Evolutionary conservation across 2,797 vertebrate species (phyloP), one percentile per base, ranked within the genome.

Genomic region (Peromyscus aztecus): DNA sequence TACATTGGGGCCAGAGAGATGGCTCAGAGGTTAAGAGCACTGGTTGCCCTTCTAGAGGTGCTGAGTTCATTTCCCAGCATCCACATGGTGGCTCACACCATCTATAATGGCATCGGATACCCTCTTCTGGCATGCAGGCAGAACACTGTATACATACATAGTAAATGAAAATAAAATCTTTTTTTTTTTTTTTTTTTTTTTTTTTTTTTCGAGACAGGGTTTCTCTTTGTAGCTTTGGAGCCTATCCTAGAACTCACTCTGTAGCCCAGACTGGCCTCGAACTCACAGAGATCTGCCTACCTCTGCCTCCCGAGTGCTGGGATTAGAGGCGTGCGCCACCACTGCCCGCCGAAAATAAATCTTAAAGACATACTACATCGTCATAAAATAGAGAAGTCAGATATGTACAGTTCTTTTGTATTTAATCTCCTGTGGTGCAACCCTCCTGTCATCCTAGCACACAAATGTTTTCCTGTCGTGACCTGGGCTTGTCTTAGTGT

Each of bases 401-500:
- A 8, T 90, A 37, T 81, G 4, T 77, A 31, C 67, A 37, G 2
- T 52, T 52, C 21, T 37, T 71, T 34, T 37, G 59, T 59, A 17
- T 86, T 29, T 27, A 31, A 14, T 11, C 52, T 34, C 23, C 27
- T 77, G 19, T 46, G 55, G 55, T 23, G 4, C 31, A n/a, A 2
- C 7, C 0, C 55, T 43, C 57, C 71, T 63, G 27, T 46, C 52
- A 31, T 34, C n/a, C 57, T 34, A 24, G 40, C 37, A 77, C 57
- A 43, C 78, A 69, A 21, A 57, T 81, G 34, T 90, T 82, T 61
- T 94, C 34, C 27, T 46, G 34, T 61, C 13, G 3, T 59, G 10
- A 2, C 87, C 40, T 95, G 29, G 21, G 63, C 49, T 93, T 90
- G 43, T 89, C 95, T 95, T 94, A 87, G 8, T 87, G 81, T 76